Base-by-base conservation (phyloP, 2,113 vertebrate genomes). In the Ceuthmochares aereus region DNA sequence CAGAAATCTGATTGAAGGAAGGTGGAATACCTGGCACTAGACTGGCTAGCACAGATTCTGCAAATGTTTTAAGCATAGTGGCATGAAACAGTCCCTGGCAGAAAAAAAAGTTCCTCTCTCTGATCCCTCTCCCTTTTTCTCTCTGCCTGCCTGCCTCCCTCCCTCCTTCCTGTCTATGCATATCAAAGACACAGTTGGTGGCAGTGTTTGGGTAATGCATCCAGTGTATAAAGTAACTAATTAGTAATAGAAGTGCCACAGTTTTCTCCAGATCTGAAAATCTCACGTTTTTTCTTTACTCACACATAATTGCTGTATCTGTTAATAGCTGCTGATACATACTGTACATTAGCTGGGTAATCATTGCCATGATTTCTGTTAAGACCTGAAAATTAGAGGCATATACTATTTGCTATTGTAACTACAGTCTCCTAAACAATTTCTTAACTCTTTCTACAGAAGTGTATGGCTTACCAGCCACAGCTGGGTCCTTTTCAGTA, bases 181-280 rank as follows among this genome's bases (percentile, higher is more conserved):
- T 99, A 98, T 99, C 98, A 99, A 99, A 99, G 98, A 98, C 98
- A 98, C 99, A 98, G 99, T 98, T 98, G 98, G 99, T 98, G 98
- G 98, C 96, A 96, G 95, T 98, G 98, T 98, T 99, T 99, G 98
- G 97, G 98, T 99, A 98, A 98, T 98, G 98, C 97, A 96, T 97
- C 96, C 97, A 97, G 96, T 96, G 97, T 98, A 98, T 98, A 97
- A 98, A 99, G 98, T 98, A 98, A 98, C 98, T 98, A 98, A 99
- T 99, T 99, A 98, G 98, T 98, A 98, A 98, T 98, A 98, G 98
- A 96, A 97, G 93, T 62, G 94, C 96, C 97, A 87, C 95, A 95
- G 97, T 87, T 90, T 86, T 96, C 77, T 95, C 95, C 76, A 94
- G 95, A 93, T 98, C 97, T 96, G 81, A 91, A 96, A 95, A 95